Conservation (phyloP, 2,113 vertebrate species). For the Scopus umbretta region DNA sequence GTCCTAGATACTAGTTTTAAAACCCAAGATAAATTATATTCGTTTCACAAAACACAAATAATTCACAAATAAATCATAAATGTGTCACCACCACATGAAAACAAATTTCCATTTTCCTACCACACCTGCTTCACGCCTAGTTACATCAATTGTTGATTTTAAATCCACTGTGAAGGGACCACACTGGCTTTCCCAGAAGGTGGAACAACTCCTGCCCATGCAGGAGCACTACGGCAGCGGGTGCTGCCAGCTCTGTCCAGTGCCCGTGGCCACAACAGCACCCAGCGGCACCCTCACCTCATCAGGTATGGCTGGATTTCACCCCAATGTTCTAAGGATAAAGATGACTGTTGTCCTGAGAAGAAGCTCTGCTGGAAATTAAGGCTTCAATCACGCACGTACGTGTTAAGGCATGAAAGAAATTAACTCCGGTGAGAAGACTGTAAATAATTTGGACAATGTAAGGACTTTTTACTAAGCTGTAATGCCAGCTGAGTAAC, state of each 20-base stretch:
- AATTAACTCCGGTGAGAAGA: not conserved
- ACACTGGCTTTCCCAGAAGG: not conserved
- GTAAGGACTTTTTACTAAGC: not conserved
- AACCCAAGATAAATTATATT: not conserved
- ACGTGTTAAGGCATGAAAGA: not conserved
- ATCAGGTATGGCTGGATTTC: not conserved
- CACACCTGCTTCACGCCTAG: not conserved
- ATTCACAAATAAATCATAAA: not conserved
- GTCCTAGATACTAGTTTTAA: not conserved
- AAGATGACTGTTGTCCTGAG: too few species aligned
- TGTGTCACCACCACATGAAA: not conserved
- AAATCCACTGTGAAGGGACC: not conserved
- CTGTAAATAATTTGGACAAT: not conserved
- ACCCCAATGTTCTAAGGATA: rapidly evolving
- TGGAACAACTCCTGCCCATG: not conserved
- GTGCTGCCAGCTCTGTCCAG: not conserved
- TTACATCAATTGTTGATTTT: not conserved
- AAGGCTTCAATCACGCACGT: not conserved
- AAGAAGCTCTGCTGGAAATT: not conserved
- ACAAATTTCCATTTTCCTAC: not conserved
- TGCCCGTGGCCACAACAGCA: not conserved
- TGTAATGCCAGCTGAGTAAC: too few species aligned
- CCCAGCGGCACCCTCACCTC: too few species aligned
- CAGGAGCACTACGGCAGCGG: rapidly evolving
- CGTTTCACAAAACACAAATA: not conserved